Percentiles rank a stretch among this genome's conserved stretches.
Evolutionary conservation across 2,888 invertebrate genomes (phyloP).

Genomic region (Cosmia pyralina): DNA sequence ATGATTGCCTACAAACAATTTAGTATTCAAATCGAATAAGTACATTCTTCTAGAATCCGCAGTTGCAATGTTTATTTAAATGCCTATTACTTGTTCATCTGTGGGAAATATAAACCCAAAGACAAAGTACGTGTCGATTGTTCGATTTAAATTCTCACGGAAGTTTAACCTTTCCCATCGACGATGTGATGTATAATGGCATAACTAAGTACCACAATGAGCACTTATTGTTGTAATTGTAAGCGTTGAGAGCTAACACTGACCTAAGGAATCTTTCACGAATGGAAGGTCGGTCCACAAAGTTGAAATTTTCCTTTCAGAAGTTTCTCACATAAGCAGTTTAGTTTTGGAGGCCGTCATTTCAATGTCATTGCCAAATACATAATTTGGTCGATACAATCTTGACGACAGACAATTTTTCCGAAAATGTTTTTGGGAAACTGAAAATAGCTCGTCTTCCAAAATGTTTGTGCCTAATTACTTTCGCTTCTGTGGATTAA

Average conservation of each 20-base stretch:
- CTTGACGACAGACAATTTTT: constrained; percentile 19
- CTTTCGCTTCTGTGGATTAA: constrained; percentile 19
- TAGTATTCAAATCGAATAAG: constrained; percentile 18
- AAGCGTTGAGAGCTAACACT: constrained; percentile 44
- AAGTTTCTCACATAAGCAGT: constrained; percentile 18
- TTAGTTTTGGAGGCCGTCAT: constrained; percentile 14
- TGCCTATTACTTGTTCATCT: constrained; percentile 21
- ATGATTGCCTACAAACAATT: constrained; percentile 31
- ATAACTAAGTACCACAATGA: constrained; percentile 58
- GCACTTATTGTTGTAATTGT: constrained; percentile 59
- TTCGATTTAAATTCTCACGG: constrained; percentile 81
- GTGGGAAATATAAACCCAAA: constrained; percentile 55
- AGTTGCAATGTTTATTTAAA: constrained; percentile 21
- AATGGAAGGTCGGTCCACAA: constrained; percentile 12
- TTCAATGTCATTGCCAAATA: constrained; percentile 44
- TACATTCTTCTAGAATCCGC: constrained; percentile 23
- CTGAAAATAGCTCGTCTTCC: constrained; percentile 10
- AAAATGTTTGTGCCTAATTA: constrained; percentile 8
- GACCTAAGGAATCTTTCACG: constrained; percentile 53
- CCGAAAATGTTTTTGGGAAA: neutral
- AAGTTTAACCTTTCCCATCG: constrained; percentile 82
- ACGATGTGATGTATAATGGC: constrained; percentile 61
- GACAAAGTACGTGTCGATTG: constrained; percentile 59
- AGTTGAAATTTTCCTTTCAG: constrained; percentile 1
- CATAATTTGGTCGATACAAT: constrained; percentile 20